These are phyloP conservation scores for Trachelus tabidus DNA, from an alignment of 2,888 invertebrate genomes.

Conservation along the genomic window DNA sequence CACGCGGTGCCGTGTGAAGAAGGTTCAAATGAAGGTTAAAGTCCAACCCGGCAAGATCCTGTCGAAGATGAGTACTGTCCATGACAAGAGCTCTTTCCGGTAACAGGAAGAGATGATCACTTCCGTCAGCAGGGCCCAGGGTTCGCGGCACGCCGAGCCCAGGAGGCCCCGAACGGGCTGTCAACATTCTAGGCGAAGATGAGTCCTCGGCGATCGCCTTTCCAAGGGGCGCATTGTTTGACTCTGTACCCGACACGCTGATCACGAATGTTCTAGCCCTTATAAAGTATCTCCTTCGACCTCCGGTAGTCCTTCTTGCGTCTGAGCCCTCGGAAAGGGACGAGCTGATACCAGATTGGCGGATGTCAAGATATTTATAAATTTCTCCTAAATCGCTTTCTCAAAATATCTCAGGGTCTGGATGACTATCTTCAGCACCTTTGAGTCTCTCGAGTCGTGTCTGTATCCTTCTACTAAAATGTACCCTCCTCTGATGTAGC, in stretches of 20 bases:
- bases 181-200: constrained; percentile 49
- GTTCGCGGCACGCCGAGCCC: constrained; percentile 60
- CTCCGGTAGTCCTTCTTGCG: background rate
- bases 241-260: constrained; percentile 40
- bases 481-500: background rate
- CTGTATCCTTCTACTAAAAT: background rate
- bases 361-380: background rate
- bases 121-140: constrained; percentile 67
- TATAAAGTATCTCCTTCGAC: background rate
- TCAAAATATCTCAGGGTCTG: background rate
- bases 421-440: background rate
- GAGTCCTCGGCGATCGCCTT: constrained; percentile 5
- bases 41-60: constrained; percentile 70
- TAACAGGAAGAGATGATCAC: constrained; percentile 70
- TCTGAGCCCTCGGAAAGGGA: background rate
- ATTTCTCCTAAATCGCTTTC: background rate
- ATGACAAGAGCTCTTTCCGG: constrained; percentile 70
- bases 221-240: constrained; percentile 37
- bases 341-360: background rate
- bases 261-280: constrained; percentile 2
- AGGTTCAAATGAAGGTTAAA: constrained; percentile 68
- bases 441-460: background rate
- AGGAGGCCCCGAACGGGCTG: constrained; percentile 56
- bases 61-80: constrained; percentile 69
- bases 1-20: constrained; percentile 69